Evolutionary conservation across 1,140 invertebrate species (phyloP).

Genomic region (Trachelipus rathkii): DNA sequence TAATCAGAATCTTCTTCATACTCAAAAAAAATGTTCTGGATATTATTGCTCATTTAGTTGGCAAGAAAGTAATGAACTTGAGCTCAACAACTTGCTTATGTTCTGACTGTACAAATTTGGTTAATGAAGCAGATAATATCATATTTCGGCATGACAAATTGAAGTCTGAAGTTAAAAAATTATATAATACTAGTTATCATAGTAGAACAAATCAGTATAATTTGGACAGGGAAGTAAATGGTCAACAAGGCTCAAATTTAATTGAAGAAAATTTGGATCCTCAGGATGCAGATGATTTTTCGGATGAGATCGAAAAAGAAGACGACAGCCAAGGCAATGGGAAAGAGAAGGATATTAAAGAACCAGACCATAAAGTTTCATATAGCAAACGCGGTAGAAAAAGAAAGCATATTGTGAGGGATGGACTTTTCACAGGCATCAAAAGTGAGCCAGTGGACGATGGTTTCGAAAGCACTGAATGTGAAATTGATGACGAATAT

Average conservation of each 20-base stretch:
- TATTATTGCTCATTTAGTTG: conserved; percentile 38
- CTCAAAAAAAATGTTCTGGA: conserved; percentile 44
- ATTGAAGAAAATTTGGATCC: neutral
- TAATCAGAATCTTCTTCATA: conserved; percentile 43
- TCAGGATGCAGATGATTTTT: conserved; percentile 32
- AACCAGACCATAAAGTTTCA: conserved; percentile 24
- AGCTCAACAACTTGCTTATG: conserved; percentile 40
- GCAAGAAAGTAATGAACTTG: conserved; percentile 39
- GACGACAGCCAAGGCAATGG: neutral
- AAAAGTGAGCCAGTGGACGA: conserved; percentile 41
- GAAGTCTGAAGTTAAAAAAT: conserved; percentile 33
- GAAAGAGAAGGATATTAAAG: too few species aligned
- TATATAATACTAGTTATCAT: conserved; percentile 30
- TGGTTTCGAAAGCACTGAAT: conserved; percentile 40
- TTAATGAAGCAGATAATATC: conserved; percentile 43
- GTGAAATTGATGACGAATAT: conserved; percentile 36
- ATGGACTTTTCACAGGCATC: conserved; percentile 37
- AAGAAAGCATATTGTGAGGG: conserved; percentile 31
- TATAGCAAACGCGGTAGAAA: conserved; percentile 42
- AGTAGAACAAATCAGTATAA: conserved; percentile 31
- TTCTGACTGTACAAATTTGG: conserved; percentile 39
- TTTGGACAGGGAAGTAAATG: conserved; percentile 28
- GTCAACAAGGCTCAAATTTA: neutral
- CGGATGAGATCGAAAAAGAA: conserved; percentile 37
- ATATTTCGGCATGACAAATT: conserved; percentile 41